Evolutionary conservation across 2,888 invertebrate species (phyloP), one percentile per base, ranked within the genome.

Genomic region (Frankliniella intonsa): DNA sequence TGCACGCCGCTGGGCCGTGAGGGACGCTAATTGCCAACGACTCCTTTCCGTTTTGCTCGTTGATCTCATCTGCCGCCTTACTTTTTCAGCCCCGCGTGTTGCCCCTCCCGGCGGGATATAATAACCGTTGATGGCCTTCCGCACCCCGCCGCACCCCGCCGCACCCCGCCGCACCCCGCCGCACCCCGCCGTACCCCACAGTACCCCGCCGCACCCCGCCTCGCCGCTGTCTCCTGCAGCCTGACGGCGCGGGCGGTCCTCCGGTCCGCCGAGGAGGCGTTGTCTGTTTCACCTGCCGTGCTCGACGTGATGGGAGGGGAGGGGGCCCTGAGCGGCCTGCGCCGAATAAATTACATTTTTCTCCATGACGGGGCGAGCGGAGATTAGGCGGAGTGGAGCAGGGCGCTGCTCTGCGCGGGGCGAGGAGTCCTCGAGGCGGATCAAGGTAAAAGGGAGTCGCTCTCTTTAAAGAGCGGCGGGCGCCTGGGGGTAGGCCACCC

Each of bases 301-400:
- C 38, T 5, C 38, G 38, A 2, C 38, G 2, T 38, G 38, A 5
- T 3, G 38, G 5, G 38, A 3, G 38, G 38, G 38, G 3, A 3
- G 38, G 38, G 38, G 38, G 55, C 19, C 55, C 55, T 55, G 55
- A 76, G 69, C 38, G 38, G 5, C 38, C 38, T 38, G 3, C 22
- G 25, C 69, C 69, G 69, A 76, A 76, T 76, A 76, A 76, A 76
- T 76, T 76, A 76, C 69, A 76, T 76, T 76, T 76, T 76, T 76
- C 69, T 76, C 69, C 69, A 76, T 76, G 22, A 76, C 69, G 69
- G 69, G 10, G 69, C 69, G 69, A 69, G 69, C n/a, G 69, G 22
- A 22, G 11, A 17, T 55, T 12, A 55, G 55, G 55, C 14, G 55
- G 55, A 2, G 55, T 55, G 55, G 55, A 3, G 17, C 3, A 8